Base-by-base conservation (phyloP, 2,797 vertebrate genomes). In the Chelidonichthys spinosus region DNA sequence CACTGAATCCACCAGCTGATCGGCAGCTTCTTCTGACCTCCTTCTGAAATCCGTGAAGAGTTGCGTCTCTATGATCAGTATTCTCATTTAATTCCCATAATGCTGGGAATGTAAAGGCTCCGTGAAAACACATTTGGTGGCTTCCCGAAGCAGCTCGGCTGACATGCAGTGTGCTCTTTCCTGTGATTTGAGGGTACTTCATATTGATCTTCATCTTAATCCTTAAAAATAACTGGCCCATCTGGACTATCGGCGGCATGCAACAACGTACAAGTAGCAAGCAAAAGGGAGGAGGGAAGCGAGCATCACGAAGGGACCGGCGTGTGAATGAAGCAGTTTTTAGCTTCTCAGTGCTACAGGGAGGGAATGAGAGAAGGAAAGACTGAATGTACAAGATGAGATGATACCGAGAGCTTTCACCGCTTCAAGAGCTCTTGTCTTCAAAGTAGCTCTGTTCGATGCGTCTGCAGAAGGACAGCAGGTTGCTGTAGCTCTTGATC, bases 381-480 rank as follows among this genome's bases (percentile, higher is more conserved):
- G 15, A 39, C 52, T 71, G 70, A 84, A 87, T 76, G 84, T 83
- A 68, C 53, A 69, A 49, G 37, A 15, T 1, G 59, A 81, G 60
- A 70, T 37, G 7, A 54, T 5, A 25, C 4, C 3, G 10, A 58
- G 5, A 66, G 9, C 6, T 4, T 13, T 64, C 7, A 13, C 40
- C 47, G 90, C 56, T 79, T 90, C 91, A 79, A 5, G 92, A 90
- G 85, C 87, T 91, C 14, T 92, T 94, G 54, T 94, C 94, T 77
- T 97, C 96, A 58, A 99, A 99, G 94, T 97, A 99, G 76, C 93
- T 95, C 90, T 97, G 96, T 90, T 99, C 98, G 66, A 99, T 97
- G 85, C 97, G 96, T 81, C 96, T 94, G 90, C 97, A 98, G 88
- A 99, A 99, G 25, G 96, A 95, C 83, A 96, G 92, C 82, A 99